phyloP scores from a whole-genome alignment of 2,797 vertebrate species.

The Pelobates cultripes region DNA sequence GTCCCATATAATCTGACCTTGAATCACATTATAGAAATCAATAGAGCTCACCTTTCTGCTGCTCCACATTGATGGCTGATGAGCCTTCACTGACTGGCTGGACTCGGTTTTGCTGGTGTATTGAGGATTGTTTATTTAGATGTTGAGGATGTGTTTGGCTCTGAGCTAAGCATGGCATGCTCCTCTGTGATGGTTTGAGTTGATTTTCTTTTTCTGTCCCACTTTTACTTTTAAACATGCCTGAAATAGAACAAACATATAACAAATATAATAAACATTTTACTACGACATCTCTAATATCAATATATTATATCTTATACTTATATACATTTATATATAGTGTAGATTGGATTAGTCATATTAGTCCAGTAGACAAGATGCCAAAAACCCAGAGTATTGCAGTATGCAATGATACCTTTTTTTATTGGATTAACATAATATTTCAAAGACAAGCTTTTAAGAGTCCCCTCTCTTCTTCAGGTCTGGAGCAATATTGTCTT shows the following conservation, averaged over 20 bases:
- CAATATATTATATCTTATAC: too few species aligned
- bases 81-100: constrained; percentile 72
- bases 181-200: constrained; percentile 91
- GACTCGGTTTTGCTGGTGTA: constrained; percentile 72
- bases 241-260: constrained; percentile 66
- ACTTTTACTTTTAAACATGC: constrained; percentile 96
- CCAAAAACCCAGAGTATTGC: too few species aligned
- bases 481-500: too few species aligned
- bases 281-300: background rate
- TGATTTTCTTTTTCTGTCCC: constrained; percentile 92
- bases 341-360: too few species aligned
- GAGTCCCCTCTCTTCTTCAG: too few species aligned
- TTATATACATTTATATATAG: too few species aligned
- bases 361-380: too few species aligned
- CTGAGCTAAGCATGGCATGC: constrained; percentile 89
- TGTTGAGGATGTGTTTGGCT: constrained; percentile 91
- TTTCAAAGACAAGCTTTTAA: too few species aligned
- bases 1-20: constrained; percentile 6
- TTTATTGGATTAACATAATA: too few species aligned
- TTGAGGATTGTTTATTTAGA: constrained; percentile 88
- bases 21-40: constrained; percentile 13
- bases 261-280: background rate
- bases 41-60: constrained; percentile 68
- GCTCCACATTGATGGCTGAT: constrained; percentile 71
- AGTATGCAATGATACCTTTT: too few species aligned